A percentile compares a stretch with the other conserved stretches of the same genome.
Evolutionary conservation across 2,797 vertebrate species (phyloP).

Genomic region (Chaunax sp.): DNA sequence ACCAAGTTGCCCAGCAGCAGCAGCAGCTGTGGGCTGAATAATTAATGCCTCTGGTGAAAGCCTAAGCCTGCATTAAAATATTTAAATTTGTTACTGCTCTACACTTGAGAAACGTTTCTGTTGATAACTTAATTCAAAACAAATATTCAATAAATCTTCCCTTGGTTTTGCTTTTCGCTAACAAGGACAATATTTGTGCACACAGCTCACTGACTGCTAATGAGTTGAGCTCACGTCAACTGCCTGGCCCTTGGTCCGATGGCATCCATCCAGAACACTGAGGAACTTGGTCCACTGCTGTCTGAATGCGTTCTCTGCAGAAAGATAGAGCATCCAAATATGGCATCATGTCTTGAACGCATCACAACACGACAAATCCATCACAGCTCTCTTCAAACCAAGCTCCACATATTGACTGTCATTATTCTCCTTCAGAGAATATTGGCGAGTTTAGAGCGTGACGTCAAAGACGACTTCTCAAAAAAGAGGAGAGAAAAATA

Average conservation of each 20-base stretch:
- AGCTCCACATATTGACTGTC: background rate
- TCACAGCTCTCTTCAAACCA: background rate
- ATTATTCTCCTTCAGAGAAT: background rate
- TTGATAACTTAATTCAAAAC: too few species aligned
- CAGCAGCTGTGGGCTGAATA: background rate
- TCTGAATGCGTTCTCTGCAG: constrained; percentile 71
- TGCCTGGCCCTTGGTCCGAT: constrained; percentile 79
- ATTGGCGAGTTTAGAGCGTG: background rate
- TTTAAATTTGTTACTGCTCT: background rate
- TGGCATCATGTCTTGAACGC: background rate
- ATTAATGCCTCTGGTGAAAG: background rate
- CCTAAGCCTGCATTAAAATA: background rate
- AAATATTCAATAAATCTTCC: background rate
- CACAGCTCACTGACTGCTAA: background rate
- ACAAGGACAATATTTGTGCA: background rate
- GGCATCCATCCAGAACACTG: constrained; percentile 85
- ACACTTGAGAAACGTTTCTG: background rate
- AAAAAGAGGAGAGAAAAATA: background rate
- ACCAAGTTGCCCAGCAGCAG: too few species aligned
- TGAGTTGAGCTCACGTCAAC: constrained; percentile 83
- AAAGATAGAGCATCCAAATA: background rate
- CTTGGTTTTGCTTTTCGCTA: background rate
- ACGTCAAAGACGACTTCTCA: background rate
- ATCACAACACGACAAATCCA: background rate
- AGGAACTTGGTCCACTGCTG: constrained; percentile 55